phyloP scores from a whole-genome alignment of 2,888 invertebrate genomes.

The Carabus problematicus region DNA sequence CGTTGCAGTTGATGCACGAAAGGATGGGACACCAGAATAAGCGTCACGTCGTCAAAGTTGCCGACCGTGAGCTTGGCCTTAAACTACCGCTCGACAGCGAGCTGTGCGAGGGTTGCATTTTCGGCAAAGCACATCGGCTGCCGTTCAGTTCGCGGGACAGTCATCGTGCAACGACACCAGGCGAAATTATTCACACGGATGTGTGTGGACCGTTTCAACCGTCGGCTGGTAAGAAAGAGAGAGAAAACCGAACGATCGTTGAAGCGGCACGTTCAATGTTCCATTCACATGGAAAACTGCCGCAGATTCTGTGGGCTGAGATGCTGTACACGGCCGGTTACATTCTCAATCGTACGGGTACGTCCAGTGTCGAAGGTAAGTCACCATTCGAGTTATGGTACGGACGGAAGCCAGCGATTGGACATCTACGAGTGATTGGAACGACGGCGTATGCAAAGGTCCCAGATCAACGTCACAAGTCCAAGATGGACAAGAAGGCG shows the following conservation, averaged over 20 bases:
- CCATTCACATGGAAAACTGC: constrained; percentile 35
- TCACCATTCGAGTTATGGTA: constrained; percentile 49
- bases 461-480: constrained; percentile 22
- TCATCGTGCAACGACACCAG: constrained; percentile 44
- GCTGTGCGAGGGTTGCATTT: too few relatives aligned
- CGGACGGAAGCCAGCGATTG: constrained; percentile 44
- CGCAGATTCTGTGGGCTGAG: constrained; percentile 45
- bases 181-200: constrained; percentile 47
- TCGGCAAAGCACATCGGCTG: constrained; percentile 44
- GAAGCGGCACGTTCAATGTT: constrained; percentile 28
- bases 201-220: constrained; percentile 47
- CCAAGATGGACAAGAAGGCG: constrained; percentile 34
- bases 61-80: too few relatives aligned
- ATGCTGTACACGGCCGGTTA: constrained; percentile 43
- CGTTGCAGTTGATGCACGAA: constrained; percentile 47
- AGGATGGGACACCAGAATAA: constrained; percentile 50
- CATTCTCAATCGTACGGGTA: constrained; percentile 46
- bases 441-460: constrained; percentile 36
- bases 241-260: constrained; percentile 16
- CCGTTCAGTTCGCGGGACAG: constrained; percentile 46
- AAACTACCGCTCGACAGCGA: too few relatives aligned
- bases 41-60: too few relatives aligned
- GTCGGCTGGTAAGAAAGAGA: constrained; percentile 12
- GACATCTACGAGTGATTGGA: constrained; percentile 46
- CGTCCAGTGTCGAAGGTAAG: constrained; percentile 44